phyloP scores from a whole-genome alignment of 2,888 invertebrate species.

The Tachina grossa region DNA sequence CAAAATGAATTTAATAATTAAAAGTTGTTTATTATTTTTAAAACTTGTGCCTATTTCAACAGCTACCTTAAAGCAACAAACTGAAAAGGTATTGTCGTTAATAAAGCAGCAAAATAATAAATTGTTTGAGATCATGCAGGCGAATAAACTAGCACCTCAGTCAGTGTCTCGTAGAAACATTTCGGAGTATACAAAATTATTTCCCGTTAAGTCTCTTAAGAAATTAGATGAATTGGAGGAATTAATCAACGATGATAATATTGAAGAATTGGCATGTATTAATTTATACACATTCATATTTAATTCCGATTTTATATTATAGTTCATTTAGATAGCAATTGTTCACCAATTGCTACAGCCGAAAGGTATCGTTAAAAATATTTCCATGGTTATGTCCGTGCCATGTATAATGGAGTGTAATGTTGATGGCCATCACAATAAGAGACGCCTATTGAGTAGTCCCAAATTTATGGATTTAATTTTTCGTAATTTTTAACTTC shows the following conservation, averaged over 20 bases:
- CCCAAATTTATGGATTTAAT: slow-evolving; percentile 55
- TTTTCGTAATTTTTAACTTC: slow-evolving; percentile 41
- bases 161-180: slow-evolving; percentile 11
- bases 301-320: background rate
- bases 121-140: slow-evolving; percentile 24
- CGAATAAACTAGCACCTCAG: slow-evolving; percentile 26
- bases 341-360: slow-evolving; percentile 43
- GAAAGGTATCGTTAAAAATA: slow-evolving; percentile 59
- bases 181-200: slow-evolving; percentile 38
- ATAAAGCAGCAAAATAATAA: slow-evolving; percentile 49
- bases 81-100: slow-evolving; percentile 47
- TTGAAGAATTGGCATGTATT: slow-evolving; percentile 45
- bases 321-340: slow-evolving; percentile 17
- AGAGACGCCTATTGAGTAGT: slow-evolving; percentile 44
- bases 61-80: slow-evolving; percentile 49
- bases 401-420: slow-evolving; percentile 53
- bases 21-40: background rate
- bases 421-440: slow-evolving; percentile 54
- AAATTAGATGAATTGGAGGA: slow-evolving; percentile 50
- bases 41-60: background rate
- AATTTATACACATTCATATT: background rate
- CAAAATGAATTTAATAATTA: background rate
- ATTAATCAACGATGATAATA: slow-evolving; percentile 43
- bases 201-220: slow-evolving; percentile 45
- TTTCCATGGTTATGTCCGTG: slow-evolving; percentile 10